Evolutionary conservation across 2,113 vertebrate genomes (phyloP).

Genomic region (Phalacrocorax carbo): DNA sequence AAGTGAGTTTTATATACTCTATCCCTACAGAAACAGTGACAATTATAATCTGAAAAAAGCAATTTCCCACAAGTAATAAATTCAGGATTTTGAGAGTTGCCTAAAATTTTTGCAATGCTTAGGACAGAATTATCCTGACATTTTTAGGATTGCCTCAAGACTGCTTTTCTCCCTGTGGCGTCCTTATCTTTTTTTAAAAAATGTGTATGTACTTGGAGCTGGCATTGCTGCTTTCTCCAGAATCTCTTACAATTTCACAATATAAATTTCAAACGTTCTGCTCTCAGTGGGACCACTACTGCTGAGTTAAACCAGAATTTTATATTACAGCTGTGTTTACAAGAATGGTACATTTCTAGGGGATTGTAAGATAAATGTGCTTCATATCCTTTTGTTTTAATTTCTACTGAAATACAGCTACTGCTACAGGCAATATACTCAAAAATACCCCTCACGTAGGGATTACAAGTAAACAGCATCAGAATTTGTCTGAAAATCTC

Average conservation of each 20-base stretch:
- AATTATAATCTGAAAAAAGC: neutral
- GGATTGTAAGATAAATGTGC: neutral
- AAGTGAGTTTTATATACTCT: neutral
- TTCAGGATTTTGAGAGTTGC: neutral
- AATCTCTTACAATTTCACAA: neutral
- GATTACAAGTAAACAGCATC: neutral
- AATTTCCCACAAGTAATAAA: neutral
- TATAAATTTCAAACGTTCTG: neutral
- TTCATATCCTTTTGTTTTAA: neutral
- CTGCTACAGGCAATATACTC: neutral
- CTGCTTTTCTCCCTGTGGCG: neutral
- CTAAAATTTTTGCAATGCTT: neutral
- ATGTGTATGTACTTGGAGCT: neutral
- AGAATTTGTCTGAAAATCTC: neutral
- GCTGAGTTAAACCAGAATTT: neutral
- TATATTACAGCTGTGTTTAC: neutral
- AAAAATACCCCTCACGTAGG: neutral
- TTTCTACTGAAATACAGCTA: neutral
- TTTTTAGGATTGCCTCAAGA: neutral
- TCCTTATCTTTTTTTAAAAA: neutral
- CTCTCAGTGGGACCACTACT: neutral
- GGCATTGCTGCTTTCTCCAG: neutral
- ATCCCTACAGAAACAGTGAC: neutral
- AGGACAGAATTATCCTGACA: neutral
- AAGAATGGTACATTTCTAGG: neutral